These are phyloP conservation scores for Tautogolabrus adspersus DNA, from an alignment of 2,113 vertebrate genomes.

Conservation along the genomic window DNA sequence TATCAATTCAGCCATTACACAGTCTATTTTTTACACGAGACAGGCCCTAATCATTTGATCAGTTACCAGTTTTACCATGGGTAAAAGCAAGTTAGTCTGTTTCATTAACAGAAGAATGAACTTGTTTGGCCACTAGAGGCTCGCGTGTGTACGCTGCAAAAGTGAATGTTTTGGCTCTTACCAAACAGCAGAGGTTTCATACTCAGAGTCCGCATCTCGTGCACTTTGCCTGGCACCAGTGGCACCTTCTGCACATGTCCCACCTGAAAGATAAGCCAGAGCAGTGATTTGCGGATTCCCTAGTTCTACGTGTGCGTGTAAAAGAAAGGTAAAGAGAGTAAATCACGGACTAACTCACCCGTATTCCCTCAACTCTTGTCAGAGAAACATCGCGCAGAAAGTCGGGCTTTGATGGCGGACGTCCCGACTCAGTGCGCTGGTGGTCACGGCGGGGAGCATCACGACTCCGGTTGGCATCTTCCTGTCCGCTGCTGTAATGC, in stretches of 20 bases:
- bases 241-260: constrained; percentile 93
- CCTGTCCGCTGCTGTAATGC: constrained; percentile 90
- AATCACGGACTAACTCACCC: constrained; percentile 82
- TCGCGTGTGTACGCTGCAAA: not conserved
- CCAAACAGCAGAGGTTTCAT: constrained; percentile 96
- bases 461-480: constrained; percentile 50
- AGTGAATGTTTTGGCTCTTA: constrained; percentile 74
- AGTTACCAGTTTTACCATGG: no score
- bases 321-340: not conserved
- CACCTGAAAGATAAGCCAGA: constrained; percentile 82
- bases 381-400: constrained; percentile 77
- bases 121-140: constrained; percentile 21
- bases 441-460: constrained; percentile 46
- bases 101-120: not conserved
- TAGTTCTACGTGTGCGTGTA: not conserved
- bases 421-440: constrained; percentile 48
- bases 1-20: no score
- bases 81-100: not conserved
- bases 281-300: not conserved
- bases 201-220: constrained; percentile 93
- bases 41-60: no score
- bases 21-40: no score
- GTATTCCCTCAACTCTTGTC: constrained; percentile 91
- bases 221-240: constrained; percentile 86
- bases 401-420: constrained; percentile 53